Conservation (phyloP, 1,140 invertebrate species). For the fruit fly (Drosophila melanogaster) region DNA sequence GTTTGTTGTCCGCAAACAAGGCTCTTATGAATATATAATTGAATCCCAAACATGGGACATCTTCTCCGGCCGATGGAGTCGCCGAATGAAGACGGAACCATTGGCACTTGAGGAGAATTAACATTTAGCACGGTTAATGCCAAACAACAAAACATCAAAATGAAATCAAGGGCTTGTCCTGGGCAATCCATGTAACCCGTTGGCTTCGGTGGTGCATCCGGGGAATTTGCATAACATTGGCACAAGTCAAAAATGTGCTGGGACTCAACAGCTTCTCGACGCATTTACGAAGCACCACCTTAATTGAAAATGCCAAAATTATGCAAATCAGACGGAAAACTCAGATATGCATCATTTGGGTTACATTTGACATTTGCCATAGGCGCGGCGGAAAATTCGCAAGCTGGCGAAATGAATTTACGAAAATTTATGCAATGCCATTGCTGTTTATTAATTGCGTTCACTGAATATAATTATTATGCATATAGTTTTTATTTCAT, state of each 20-base stretch:
- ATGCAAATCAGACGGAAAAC: slow-evolving; percentile 63
- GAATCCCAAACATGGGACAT: slow-evolving; percentile 50
- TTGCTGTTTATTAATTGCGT: slow-evolving; percentile 46
- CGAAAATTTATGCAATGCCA: slow-evolving; percentile 65
- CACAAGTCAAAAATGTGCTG: slow-evolving; percentile 73
- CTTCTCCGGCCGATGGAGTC: slow-evolving; percentile 12
- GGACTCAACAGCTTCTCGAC: slow-evolving; percentile 21
- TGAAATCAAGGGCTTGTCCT: slow-evolving; percentile 53
- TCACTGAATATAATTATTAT: slow-evolving; percentile 55
- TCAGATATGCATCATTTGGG: slow-evolving; percentile 59
- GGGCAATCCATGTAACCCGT: slow-evolving; percentile 25
- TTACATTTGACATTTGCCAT: slow-evolving; percentile 43
- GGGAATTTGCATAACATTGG: slow-evolving; percentile 80
- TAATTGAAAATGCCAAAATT: slow-evolving; percentile 76
- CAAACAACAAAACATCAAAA: slow-evolving; percentile 77
- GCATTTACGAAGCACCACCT: slow-evolving; percentile 45
- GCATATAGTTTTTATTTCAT: slow-evolving; percentile 19
- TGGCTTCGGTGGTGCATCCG: slow-evolving; percentile 31
- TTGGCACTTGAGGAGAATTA: slow-evolving; percentile 74
- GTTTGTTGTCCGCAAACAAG: slow-evolving; percentile 54
- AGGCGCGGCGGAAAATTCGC: slow-evolving; percentile 39
- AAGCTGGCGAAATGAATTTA: slow-evolving; percentile 32
- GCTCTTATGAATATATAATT: slow-evolving; percentile 69
- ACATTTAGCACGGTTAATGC: slow-evolving; percentile 78
- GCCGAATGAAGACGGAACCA: slow-evolving; percentile 27